phyloP scores from a whole-genome alignment of 2,113 vertebrate species.

The Lepus americanus region DNA sequence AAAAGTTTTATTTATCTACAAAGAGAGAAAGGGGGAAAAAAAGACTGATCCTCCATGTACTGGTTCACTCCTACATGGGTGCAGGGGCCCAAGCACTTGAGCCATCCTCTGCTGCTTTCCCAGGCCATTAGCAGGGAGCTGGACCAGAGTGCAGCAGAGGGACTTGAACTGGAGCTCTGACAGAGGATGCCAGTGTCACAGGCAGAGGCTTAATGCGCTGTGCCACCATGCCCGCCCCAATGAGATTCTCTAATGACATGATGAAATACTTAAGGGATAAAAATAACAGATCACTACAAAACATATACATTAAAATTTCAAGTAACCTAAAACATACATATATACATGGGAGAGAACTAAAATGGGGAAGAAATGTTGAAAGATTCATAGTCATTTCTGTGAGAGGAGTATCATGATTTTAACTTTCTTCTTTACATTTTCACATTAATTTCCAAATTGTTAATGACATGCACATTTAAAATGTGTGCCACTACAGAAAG shows the following conservation, averaged over 20 bases:
- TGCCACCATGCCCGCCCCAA: not conserved
- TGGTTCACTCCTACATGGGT: too few relatives aligned
- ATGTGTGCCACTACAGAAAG: not conserved
- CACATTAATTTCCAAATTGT: conserved; percentile 22
- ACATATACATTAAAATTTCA: conserved; percentile 34
- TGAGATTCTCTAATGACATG: not conserved
- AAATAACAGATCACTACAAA: conserved; percentile 29
- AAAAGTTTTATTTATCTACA: too few relatives aligned
- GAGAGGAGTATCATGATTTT: not conserved
- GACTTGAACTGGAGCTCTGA: too few relatives aligned
- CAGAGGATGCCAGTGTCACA: too few relatives aligned
- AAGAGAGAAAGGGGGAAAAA: too few relatives aligned
- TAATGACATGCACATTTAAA: not conserved
- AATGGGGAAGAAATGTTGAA: conserved; percentile 19
- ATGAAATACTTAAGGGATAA: not conserved
- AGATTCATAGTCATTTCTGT: conserved; percentile 21
- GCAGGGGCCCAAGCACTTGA: too few relatives aligned
- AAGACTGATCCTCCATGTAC: too few relatives aligned
- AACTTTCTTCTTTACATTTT: conserved; percentile 37
- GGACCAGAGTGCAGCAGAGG: too few relatives aligned
- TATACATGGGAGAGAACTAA: not conserved
- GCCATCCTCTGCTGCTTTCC: too few relatives aligned
- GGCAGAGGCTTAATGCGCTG: not conserved
- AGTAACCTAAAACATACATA: conserved; percentile 51
- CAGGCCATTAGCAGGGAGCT: too few relatives aligned